Conservation (phyloP, 92 coral and sea anemone genomes). For the Epizoanthus scotinus region DNA sequence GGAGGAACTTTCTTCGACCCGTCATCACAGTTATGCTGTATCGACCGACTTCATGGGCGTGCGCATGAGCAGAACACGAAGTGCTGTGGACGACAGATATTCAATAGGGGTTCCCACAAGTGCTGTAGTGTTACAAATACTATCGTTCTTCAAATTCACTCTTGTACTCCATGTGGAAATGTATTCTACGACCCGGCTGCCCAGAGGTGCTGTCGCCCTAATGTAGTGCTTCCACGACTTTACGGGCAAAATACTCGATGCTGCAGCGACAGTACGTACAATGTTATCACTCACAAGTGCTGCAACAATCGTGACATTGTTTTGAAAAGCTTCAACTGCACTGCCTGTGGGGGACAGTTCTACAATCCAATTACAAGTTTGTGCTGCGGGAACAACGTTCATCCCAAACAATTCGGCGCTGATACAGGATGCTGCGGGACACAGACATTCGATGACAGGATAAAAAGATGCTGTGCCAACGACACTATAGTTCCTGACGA, state of each 20-base stretch:
- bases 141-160: background rate
- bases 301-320: background rate
- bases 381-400: constrained; percentile 12
- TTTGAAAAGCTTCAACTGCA: constrained; percentile 1
- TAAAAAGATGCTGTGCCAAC: background rate
- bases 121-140: background rate
- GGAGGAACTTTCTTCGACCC: constrained; percentile 11
- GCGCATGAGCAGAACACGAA: background rate
- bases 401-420: constrained; percentile 3
- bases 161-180: constrained; percentile 14
- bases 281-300: background rate
- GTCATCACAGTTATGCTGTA: constrained; percentile 6
- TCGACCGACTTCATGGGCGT: background rate
- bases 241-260: background rate
- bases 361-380: constrained; percentile 26
- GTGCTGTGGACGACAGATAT: constrained; percentile 23
- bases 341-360: background rate
- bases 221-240: background rate
- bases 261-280: constrained; percentile 22
- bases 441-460: background rate
- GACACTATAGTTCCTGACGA: background rate
- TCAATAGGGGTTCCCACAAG: background rate
- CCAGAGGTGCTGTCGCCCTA: constrained; percentile 12
- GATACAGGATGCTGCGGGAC: constrained; percentile 20
- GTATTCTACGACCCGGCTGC: constrained; percentile 7